Evolutionary conservation across 2,113 vertebrate species (phyloP), one percentile per base, ranked within the genome.

Genomic region (Mystacornis crossleyi): DNA sequence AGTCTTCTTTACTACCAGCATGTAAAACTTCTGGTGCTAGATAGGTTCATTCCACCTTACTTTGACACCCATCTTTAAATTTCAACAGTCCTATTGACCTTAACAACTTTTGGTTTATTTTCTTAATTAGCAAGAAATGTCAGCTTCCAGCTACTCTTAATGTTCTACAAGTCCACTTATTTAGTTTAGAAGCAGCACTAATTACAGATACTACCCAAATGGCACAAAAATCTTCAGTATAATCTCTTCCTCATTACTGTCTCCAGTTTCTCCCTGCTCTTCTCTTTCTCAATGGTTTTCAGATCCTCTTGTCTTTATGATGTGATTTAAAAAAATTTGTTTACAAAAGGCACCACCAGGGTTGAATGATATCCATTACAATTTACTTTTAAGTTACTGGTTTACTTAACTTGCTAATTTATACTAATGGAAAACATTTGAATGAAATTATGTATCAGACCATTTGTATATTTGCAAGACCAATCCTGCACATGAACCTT

Each of bases 381-480:
- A 95, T 91, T 88, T 95, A 94, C 84, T 89, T 96, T 71, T 74
- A 96, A 94, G 65, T 77, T 77, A 75, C 53, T 60, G 53, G 58
- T 81, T 92, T 93, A 95, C 82, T 96, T 96, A 90, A 94, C 92
- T 91, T 95, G 96, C 91, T 96, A 96, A 95, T 96, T 85, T 82
- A 93, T 73, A 67, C 64, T 88, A 97, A 95, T 95, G 66, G 50
- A 77, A 96, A 95, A 85, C 79, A 94, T 95, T 96, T 97, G 89
- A 96, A 96, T 95, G 47, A 93, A 90, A 77, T 89, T 91, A 48
- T 57, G 78, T 94, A 84, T 91, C 81, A 96, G 81, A 80, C 26
- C 45, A 96, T 96, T 96, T 94, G 81, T 92, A 36, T 96, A 91
- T 40, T 94, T 94, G 90, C 95, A 96, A 94, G 94, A 95, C 79